Conservation (phyloP, 2,113 vertebrate species). For the Toxotes chatareus region DNA sequence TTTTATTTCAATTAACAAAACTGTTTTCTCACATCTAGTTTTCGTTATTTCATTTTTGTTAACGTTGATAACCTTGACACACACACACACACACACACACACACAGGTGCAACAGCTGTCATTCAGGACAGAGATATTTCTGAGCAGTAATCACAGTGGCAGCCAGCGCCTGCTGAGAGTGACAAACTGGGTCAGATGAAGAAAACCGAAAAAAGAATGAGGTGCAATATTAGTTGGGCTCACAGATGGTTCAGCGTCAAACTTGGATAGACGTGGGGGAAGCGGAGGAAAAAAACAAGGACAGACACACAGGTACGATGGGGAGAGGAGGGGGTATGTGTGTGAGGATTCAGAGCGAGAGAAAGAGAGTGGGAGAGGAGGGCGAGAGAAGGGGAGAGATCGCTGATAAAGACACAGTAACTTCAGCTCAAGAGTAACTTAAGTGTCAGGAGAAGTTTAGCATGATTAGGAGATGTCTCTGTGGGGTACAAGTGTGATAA, state of each 20-base stretch:
- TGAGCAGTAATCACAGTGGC: conserved; percentile 32
- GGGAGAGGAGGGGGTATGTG: not conserved
- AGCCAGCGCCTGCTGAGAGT: conserved; percentile 32
- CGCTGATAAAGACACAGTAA: conserved; percentile 48
- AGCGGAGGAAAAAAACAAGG: conserved; percentile 17
- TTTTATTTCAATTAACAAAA: no score
- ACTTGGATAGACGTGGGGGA: conserved; percentile 9
- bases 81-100: no score
- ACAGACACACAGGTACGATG: not conserved
- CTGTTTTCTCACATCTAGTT: no score
- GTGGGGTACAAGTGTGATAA: conserved; percentile 42
- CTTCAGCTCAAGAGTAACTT: conserved; percentile 49
- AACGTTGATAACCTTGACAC: no score
- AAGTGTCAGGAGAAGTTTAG: conserved; percentile 71
- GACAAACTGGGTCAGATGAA: conserved; percentile 53
- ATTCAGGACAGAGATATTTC: conserved; percentile 40
- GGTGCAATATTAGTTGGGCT: conserved; percentile 39
- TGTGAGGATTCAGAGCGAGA: not conserved
- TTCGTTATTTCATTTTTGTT: no score
- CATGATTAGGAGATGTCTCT: conserved; percentile 64
- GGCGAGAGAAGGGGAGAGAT: not conserved
- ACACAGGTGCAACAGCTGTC: conserved; percentile 17
- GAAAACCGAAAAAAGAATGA: conserved; percentile 23
- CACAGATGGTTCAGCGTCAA: conserved; percentile 58
- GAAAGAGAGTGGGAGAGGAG: not conserved